phyloP scores from a whole-genome alignment of 2,113 vertebrate genomes.

The Falco punctatus region DNA sequence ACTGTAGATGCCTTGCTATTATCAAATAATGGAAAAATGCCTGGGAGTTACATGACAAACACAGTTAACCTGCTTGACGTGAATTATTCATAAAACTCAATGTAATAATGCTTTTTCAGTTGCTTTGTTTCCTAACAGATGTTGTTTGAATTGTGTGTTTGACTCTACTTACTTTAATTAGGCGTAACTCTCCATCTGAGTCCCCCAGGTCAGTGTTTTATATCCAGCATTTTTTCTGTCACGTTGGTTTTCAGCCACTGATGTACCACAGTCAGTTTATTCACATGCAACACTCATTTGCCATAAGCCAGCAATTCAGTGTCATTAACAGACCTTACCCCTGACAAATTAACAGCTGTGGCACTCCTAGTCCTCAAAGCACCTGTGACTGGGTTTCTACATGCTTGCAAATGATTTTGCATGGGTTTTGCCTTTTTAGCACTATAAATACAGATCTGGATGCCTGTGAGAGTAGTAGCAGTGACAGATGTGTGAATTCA shows the following conservation, averaged over 20 bases:
- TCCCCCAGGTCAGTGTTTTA: constrained; percentile 26
- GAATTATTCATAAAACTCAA: constrained; percentile 1
- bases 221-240: constrained; percentile 12
- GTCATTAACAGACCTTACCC: constrained; percentile 28
- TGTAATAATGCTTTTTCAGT: neutral
- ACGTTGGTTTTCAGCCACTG: neutral
- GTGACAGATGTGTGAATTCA: neutral
- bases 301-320: constrained; percentile 11
- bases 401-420: neutral
- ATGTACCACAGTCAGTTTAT: constrained; percentile 7
- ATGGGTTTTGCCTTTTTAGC: neutral
- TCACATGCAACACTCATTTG: neutral
- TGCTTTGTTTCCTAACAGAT: constrained; percentile 50
- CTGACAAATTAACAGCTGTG: constrained; percentile 28
- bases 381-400: constrained; percentile 21
- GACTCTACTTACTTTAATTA: constrained; percentile 38
- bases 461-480: neutral
- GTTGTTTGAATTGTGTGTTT: constrained; percentile 36
- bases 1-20: neutral
- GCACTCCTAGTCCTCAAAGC: neutral
- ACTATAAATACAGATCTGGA: neutral
- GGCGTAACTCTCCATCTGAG: neutral
- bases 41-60: neutral
- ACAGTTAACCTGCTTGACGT: neutral
- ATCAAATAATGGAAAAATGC: neutral